Percentiles rank a stretch among this genome's conserved stretches.
These are phyloP conservation scores for Agelas oroides DNA, from an alignment of 37 sponge, comb jelly and placozoan species.

Conservation along the genomic window DNA sequence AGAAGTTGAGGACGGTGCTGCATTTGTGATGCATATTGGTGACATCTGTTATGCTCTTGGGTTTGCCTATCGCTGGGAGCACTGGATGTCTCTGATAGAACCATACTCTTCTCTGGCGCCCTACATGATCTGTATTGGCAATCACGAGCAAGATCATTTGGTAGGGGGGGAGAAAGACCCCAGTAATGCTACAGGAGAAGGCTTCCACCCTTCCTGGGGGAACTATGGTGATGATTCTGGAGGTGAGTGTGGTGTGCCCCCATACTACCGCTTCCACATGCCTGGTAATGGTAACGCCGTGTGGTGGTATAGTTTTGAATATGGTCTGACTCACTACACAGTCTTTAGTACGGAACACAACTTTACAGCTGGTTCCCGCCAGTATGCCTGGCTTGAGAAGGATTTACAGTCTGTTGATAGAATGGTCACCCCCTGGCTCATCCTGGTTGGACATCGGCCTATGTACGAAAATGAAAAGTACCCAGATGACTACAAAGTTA, in stretches of 20 bases:
- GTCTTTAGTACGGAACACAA: slow-evolving; percentile 74
- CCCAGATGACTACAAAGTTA: slow-evolving; percentile 31
- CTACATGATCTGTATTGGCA: slow-evolving; percentile 56
- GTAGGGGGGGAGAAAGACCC: slow-evolving; percentile 58
- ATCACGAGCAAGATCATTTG: slow-evolving; percentile 43
- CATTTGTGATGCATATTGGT: slow-evolving; percentile 56
- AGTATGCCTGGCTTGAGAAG: slow-evolving; percentile 75
- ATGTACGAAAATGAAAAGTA: slow-evolving; percentile 65
- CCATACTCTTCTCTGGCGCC: slow-evolving; percentile 27
- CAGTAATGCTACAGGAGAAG: slow-evolving; percentile 33
- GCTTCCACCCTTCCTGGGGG: slow-evolving; percentile 73
- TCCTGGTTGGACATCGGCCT: slow-evolving; percentile 71
- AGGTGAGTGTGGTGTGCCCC: slow-evolving; percentile 84
- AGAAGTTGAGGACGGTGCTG: slow-evolving; percentile 26
- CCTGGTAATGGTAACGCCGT: slow-evolving; percentile 75
- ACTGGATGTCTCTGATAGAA: slow-evolving; percentile 61
- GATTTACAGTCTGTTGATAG: slow-evolving; percentile 72
- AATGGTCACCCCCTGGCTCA: slow-evolving; percentile 67
- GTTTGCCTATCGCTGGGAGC: slow-evolving; percentile 59
- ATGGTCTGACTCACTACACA: slow-evolving; percentile 65
- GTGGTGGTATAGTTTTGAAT: slow-evolving; percentile 88
- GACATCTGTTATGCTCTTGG: slow-evolving; percentile 69
- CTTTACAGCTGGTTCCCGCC: slow-evolving; percentile 60
- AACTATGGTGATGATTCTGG: slow-evolving; percentile 75
- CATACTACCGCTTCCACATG: slow-evolving; percentile 59